Evolutionary conservation across 2,113 vertebrate genomes (phyloP), one percentile per base, ranked within the genome.

Genomic region (Chroicocephalus ridibundus): DNA sequence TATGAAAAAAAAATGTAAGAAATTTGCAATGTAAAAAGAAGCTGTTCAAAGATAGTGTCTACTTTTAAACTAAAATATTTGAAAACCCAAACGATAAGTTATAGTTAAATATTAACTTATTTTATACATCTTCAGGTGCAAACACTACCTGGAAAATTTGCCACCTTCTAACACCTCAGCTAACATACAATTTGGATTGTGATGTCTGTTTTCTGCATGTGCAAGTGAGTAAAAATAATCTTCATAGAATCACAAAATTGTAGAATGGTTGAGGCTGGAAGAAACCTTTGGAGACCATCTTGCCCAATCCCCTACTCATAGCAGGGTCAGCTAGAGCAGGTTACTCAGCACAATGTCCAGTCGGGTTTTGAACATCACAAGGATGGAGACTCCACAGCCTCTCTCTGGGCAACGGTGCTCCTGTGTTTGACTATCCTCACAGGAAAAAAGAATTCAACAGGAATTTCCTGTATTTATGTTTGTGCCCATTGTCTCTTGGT

Each of bases 371-470:
- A 71, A 24, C 27, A 49, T 54, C 47, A 34, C 20, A 68, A 27
- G 9, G 44, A 29, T 55, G 38, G 54, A 72, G 6, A 58, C 25
- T 21, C n/a, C 5, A 4, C 24, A 75, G 4, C 18, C 7, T 49
- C 19, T 49, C 22, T 68, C 11, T 11, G 20, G 19, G 17, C 18
- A 72, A 15, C 0, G 0, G 0, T 25, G 9, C 5, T 62, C 5
- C 21, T 21, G 10, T 60, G 19, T 54, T 76, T 13, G 34, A 58
- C 24, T 32, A 31, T 6, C 10, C 11, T 40, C 27, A 51, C 7
- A 57, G 24, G 51, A 62, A 25, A 31, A 29, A 86, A 49, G 13
- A 32, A 13, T 25, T 85, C 22, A 70, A 16, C 2, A 71, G 7
- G 32, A 76, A 40, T 62, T 86, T 62, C 5, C 13, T 62, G 8